A percentile compares a stretch with the other conserved stretches of the same genome.
Evolutionary conservation across 2,888 invertebrate genomes (phyloP).

Genomic region (Hipparchia semele): DNA sequence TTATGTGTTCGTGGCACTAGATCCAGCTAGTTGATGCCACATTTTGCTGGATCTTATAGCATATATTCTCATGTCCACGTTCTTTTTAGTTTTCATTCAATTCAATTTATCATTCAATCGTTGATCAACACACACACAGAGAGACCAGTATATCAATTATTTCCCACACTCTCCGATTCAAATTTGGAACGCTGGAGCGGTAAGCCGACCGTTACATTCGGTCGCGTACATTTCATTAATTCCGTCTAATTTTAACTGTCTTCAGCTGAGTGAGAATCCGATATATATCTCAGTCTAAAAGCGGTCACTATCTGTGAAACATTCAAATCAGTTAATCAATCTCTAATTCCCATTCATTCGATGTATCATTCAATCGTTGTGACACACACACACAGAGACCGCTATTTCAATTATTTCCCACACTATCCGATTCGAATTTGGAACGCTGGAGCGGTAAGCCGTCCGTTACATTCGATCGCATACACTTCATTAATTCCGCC

Average conservation of each 20-base stretch:
- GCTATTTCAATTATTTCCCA: slow-evolving; percentile 39
- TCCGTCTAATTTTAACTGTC: not conserved
- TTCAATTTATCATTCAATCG: slow-evolving; percentile 34
- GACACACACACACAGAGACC: slow-evolving; percentile 19
- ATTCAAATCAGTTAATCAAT: slow-evolving; percentile 20
- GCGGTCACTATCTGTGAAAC: not conserved
- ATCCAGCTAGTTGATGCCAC: no score
- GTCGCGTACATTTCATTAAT: slow-evolving; percentile 44
- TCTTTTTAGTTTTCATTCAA: not conserved
- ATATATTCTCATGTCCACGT: no score
- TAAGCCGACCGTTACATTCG: slow-evolving; percentile 42
- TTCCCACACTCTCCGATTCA: slow-evolving; percentile 41
- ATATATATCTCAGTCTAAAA: no score
- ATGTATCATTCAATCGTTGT: slow-evolving; percentile 33
- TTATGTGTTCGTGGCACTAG: no score
- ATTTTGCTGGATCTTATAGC: no score
- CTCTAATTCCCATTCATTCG: slow-evolving; percentile 36
- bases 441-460: slow-evolving; percentile 40
- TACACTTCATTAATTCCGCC: slow-evolving; percentile 45
- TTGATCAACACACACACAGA: slow-evolving; percentile 15
- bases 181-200: slow-evolving; percentile 41
- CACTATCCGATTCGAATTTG: slow-evolving; percentile 43
- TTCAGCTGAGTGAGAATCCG: no score
- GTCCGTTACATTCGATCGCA: slow-evolving; percentile 42
- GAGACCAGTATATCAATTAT: slow-evolving; percentile 36